Evolutionary conservation across 2,888 invertebrate genomes (phyloP), one percentile per base, ranked within the genome.

Genomic region (Cheilosia grossa): DNA sequence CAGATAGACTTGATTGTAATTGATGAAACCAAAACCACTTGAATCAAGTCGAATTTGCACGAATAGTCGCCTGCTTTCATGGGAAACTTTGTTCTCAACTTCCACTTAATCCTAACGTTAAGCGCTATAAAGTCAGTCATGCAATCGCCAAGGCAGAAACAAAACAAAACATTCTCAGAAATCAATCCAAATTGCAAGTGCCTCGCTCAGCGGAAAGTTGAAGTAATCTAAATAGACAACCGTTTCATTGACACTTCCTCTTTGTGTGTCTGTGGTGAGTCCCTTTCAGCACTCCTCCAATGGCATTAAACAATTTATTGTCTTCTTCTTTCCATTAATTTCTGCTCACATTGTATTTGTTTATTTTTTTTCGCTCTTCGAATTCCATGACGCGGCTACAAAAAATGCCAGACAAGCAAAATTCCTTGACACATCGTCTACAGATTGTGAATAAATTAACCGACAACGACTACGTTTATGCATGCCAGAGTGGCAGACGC

Each of bases 381-480:
- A 66, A 66, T 53, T 53, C 53, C 40, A 69, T 69, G 77, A 77
- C 67, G 44, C 59, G 69, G 77, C 77, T 51, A 47, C 44, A 37
- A 67, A 69, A 77, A 69, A 77, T 67, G 67, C 69, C 67, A 77
- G 67, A 77, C 77, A 37, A 69, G 77, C 67, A 69, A 69, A 75
- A 77, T 77, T 77, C 67, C 69, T 77, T 77, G 67, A 69, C 77
- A 77, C 67, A 77, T 77, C 61, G 61, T 69, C 77, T 77, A 61
- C 77, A 69, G 67, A 77, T 77, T 77, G 59, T 59, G 77, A 77
- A 77, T 77, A 69, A 69, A 67, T 66, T 69, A 69, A 77, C 67
- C 77, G 59, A 27, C 66, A 19, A 44, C 51, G 66, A 59, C 49
- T 42, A 42, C 56, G 49, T 15, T 49, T 30, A 30, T 74, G 75